Conservation (phyloP, 2,113 vertebrate species). For the Chinchilla lanigera region DNA sequence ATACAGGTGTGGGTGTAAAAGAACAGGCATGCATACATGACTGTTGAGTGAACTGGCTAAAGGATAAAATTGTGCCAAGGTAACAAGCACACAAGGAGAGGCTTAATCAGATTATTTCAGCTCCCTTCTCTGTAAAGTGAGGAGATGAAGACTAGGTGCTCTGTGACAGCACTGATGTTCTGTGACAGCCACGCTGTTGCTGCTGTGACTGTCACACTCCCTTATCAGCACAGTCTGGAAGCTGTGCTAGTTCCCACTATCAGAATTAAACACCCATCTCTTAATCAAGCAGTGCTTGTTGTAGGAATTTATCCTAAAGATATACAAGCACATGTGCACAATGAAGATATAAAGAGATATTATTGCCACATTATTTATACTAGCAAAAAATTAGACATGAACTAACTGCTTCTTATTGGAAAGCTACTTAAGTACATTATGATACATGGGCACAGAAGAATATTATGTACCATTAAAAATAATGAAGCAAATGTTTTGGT, state of each 20-base stretch:
- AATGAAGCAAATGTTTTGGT: background rate
- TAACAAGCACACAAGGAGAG: background rate
- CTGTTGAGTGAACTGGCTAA: background rate
- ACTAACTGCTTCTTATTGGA: background rate
- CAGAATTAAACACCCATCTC: background rate
- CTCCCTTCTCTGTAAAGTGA: background rate
- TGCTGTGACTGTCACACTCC: background rate
- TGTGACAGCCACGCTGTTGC: background rate
- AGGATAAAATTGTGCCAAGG: background rate
- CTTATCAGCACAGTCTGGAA: background rate
- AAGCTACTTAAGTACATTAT: background rate
- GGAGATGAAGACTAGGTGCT: background rate
- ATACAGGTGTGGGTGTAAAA: too few relatives aligned
- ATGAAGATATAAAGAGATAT: background rate
- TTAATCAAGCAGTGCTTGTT: background rate
- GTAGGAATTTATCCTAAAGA: background rate
- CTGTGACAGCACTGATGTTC: background rate
- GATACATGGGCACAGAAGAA: background rate
- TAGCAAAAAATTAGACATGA: background rate
- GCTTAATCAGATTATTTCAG: background rate
- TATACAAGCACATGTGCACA: background rate
- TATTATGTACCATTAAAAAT: background rate
- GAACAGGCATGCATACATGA: background rate
- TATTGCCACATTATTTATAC: background rate
- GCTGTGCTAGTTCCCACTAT: background rate